Percentiles rank a stretch among this genome's conserved stretches.
phyloP scores from a whole-genome alignment of 2,113 vertebrate genomes.

The Percopsis transmontana region DNA sequence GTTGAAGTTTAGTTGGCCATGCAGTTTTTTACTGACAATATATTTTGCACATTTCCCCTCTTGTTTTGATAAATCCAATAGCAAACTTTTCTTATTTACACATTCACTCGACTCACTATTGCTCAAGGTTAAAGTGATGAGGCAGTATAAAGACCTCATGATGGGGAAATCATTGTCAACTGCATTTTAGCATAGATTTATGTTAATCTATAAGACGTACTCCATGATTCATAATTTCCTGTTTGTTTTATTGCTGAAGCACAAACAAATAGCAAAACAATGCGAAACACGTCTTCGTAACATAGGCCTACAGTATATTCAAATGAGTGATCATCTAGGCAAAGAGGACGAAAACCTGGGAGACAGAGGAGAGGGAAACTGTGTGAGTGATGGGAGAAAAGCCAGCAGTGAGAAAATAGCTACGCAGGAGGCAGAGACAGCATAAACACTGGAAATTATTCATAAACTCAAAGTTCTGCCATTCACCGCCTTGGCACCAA shows the following conservation, averaged over 20 bases:
- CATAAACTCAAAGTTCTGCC: slow-evolving; percentile 67
- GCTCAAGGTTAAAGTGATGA: too few species aligned
- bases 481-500: slow-evolving; percentile 62
- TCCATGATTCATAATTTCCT: slow-evolving; percentile 3
- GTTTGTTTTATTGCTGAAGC: too few species aligned
- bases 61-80: too few species aligned
- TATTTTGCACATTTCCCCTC: too few species aligned
- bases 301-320: slow-evolving; percentile 15
- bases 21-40: too few species aligned
- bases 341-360: slow-evolving; percentile 47
- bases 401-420: slow-evolving; percentile 61
- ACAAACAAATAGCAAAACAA: slow-evolving; percentile 8
- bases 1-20: too few species aligned
- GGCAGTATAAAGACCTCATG: too few species aligned
- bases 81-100: too few species aligned
- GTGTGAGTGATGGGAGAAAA: slow-evolving; percentile 56
- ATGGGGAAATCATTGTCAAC: too few species aligned
- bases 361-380: slow-evolving; percentile 51
- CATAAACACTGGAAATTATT: slow-evolving; percentile 78
- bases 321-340: slow-evolving; percentile 39
- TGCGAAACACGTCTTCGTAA: slow-evolving; percentile 12
- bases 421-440: slow-evolving; percentile 64
- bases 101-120: too few species aligned
- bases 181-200: too few species aligned
- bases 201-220: neutral